Evolutionary conservation across 2,888 invertebrate genomes (phyloP).

Genomic region (Synanthedon myopaeformis): DNA sequence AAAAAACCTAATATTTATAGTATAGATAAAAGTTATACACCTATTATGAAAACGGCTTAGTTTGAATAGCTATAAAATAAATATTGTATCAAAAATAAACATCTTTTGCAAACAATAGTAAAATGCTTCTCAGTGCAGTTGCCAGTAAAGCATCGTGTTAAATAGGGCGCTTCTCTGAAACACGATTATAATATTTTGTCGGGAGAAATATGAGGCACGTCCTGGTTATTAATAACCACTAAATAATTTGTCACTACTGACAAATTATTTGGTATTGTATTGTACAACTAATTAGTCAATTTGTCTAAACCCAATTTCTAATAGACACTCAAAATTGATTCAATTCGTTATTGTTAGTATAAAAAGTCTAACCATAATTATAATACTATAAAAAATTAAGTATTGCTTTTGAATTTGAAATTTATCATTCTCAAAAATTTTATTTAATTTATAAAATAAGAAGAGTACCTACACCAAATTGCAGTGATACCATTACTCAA

Average conservation of each 20-base stretch:
- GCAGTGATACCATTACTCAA: no score
- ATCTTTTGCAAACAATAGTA: conserved; percentile 45
- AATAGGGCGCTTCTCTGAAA: conserved; percentile 11
- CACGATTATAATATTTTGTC: conserved; percentile 2
- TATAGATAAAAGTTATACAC: no score
- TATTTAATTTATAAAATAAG: no score
- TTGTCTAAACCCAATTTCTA: neutral
- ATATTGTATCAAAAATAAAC: conserved; percentile 18
- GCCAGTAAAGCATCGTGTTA: conserved; percentile 50
- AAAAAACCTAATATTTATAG: no score
- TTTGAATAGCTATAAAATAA: conserved; percentile 6
- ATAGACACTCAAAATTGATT: no score
- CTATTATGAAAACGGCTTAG: no score
- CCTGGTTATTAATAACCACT: neutral
- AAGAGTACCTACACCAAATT: no score
- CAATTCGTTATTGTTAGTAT: no score
- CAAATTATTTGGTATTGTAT: neutral
- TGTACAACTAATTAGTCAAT: neutral
- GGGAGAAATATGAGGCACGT: neutral
- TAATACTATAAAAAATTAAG: no score
- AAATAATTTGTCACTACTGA: neutral
- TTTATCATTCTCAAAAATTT: no score
- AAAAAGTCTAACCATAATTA: no score
- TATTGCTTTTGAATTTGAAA: no score
- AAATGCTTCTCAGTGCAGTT: conserved; percentile 19